Conservation (phyloP, 1,140 invertebrate species). For the Drosophila elegans region DNA sequence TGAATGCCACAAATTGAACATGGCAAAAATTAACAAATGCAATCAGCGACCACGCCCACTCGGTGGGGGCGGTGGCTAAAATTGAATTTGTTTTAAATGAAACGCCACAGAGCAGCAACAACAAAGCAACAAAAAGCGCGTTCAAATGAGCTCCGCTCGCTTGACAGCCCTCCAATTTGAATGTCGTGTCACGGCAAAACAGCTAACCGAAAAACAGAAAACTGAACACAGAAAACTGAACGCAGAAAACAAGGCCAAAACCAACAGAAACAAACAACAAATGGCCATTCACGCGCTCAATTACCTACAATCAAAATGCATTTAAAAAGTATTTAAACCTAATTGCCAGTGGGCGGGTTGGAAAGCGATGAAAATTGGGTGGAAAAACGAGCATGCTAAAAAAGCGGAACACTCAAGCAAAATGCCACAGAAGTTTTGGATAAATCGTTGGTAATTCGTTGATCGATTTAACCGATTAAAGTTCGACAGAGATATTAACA, state of each 20-base stretch:
- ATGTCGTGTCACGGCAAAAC: conserved; percentile 14
- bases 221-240: neutral
- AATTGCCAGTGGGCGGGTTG: conserved; percentile 43
- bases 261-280: conserved; percentile 42
- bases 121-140: conserved; percentile 1
- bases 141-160: conserved; percentile 25
- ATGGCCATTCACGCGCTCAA: conserved; percentile 61
- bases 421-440: conserved; percentile 8
- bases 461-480: conserved; percentile 1
- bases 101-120: conserved; percentile 7
- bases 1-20: conserved; percentile 69
- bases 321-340: conserved; percentile 78
- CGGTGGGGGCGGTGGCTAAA: conserved; percentile 34
- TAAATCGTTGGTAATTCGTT: conserved; percentile 34
- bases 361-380: neutral
- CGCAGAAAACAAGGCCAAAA: conserved; percentile 10
- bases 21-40: conserved; percentile 63
- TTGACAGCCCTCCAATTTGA: conserved; percentile 49
- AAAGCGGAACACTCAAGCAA: conserved; percentile 5
- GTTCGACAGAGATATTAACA: conserved; percentile 1
- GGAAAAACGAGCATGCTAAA: neutral
- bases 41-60: conserved; percentile 29
- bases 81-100: conserved; percentile 77
- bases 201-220: conserved; percentile 1
- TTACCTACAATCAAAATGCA: conserved; percentile 78